Percentiles rank a stretch among this genome's conserved stretches.
phyloP scores from a whole-genome alignment of 2,797 vertebrate species.

The Bovichtus diacanthus region DNA sequence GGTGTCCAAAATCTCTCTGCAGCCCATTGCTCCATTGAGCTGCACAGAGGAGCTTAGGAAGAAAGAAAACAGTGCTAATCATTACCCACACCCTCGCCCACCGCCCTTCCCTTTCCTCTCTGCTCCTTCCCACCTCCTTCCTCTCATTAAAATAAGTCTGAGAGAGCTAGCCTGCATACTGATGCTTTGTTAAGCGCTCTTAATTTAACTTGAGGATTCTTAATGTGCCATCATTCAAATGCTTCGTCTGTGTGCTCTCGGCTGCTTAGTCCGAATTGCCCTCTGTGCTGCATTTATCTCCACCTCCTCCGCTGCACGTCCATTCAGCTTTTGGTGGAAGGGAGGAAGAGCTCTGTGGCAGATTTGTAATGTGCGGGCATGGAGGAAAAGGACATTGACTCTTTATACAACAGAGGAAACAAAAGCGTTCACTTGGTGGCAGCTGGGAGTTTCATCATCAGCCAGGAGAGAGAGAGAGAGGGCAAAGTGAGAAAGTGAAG shows the following conservation, averaged over 20 bases:
- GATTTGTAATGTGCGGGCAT: conserved; percentile 59
- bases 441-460: conserved; percentile 70
- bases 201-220: conserved; percentile 79
- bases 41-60: conserved; percentile 57
- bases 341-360: conserved; percentile 50
- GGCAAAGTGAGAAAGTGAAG: conserved; percentile 30
- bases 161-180: conserved; percentile 65
- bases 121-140: conserved; percentile 60
- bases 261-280: conserved; percentile 64
- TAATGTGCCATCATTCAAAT: conserved; percentile 78
- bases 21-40: conserved; percentile 61
- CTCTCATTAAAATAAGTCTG: conserved; percentile 68
- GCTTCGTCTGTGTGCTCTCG: conserved; percentile 65
- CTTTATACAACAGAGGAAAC: conserved; percentile 65
- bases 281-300: conserved; percentile 63
- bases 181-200: conserved; percentile 74
- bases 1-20: conserved; percentile 56
- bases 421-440: conserved; percentile 65
- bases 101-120: conserved; percentile 59
- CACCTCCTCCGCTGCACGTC: conserved; percentile 55
- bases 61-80: conserved; percentile 71
- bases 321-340: conserved; percentile 55
- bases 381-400: conserved; percentile 58
- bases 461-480: conserved; percentile 25
- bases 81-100: conserved; percentile 51